phyloP scores from a whole-genome alignment of 2,888 invertebrate genomes.

The Tetanocera ferruginea region DNA sequence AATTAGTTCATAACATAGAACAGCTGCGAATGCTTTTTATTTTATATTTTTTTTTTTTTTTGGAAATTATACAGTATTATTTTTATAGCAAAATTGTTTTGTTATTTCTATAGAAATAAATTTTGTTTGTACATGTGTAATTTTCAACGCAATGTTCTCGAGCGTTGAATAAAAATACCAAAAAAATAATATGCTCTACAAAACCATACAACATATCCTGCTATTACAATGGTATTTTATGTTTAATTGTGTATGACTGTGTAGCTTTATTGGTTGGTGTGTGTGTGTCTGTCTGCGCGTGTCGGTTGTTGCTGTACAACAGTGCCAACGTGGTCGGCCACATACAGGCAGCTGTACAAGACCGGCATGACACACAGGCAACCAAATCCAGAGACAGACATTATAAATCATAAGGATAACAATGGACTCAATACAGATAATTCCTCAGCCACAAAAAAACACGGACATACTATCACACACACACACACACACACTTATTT shows the following conservation, averaged over 20 bases:
- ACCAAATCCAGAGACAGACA: conserved; percentile 48
- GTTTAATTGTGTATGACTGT: background rate
- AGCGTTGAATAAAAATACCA: background rate
- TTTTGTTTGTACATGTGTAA: background rate
- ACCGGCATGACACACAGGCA: background rate
- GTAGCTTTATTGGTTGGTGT: too few relatives aligned
- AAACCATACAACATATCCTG: conserved; percentile 15
- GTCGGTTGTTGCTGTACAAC: background rate
- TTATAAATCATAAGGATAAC: conserved; percentile 67
- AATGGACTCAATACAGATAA: conserved; percentile 63
- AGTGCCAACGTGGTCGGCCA: conserved; percentile 24
- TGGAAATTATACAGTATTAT: background rate
- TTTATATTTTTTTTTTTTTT: too few relatives aligned
- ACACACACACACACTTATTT: background rate
- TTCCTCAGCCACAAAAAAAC: background rate
- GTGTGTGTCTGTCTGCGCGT: background rate
- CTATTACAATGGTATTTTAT: conserved; percentile 5
- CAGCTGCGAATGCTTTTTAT: too few relatives aligned
- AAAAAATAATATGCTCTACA: conserved; percentile 5
- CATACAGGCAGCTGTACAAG: background rate
- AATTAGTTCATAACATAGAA: too few relatives aligned
- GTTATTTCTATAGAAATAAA: background rate
- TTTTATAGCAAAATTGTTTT: background rate
- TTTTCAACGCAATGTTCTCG: background rate
- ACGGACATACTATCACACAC: background rate